Evolutionary conservation across 2,797 vertebrate species (phyloP), one percentile per base, ranked within the genome.

Genomic region (Tiaroga cobitis): DNA sequence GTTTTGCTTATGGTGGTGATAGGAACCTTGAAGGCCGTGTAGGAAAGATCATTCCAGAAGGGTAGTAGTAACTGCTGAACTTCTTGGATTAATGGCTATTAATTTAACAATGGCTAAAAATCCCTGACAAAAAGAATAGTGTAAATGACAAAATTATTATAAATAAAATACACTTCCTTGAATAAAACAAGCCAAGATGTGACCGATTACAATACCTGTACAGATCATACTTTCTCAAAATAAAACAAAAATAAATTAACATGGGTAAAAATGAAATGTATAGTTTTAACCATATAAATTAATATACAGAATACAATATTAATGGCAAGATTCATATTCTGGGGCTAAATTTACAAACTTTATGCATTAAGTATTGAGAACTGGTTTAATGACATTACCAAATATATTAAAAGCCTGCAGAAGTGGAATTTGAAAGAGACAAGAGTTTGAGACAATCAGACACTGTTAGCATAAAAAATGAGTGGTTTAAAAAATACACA

Each of bases 121-220:
- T 85, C 80, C 75, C 73, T 82, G 77, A 81, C 75, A 37, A 85
- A 85, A 85, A 65, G 29, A 73, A 83, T 70, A 86, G 86, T 90
- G 87, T 87, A 88, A 86, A 74, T 67, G 21, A 86, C 3, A 49
- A 83, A 63, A 65, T 37, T 3, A 59, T 37, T 29, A 69, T 84
- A 79, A 84, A 79, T 79, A 85, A 68, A 86, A 81, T 54, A 82
- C 54, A 63, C 46, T 37, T 34, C 46, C 16, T 32, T 39, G 3
- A 63, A 65, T 41, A 18, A 83, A 83, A 83, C 77, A 76, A 18
- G n/a, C 16, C 16, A 29, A 56, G 5, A 69, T 37, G 16, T 19
- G 9, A 51, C 19, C 34, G 11, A 49, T 68, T 56, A 84, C 34
- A 78, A n/a, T 59, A 8, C 13, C n/a, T 59, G 8, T 56, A 78